phyloP scores from a whole-genome alignment of 2,888 invertebrate species.

The Drosophila heteroneura region DNA sequence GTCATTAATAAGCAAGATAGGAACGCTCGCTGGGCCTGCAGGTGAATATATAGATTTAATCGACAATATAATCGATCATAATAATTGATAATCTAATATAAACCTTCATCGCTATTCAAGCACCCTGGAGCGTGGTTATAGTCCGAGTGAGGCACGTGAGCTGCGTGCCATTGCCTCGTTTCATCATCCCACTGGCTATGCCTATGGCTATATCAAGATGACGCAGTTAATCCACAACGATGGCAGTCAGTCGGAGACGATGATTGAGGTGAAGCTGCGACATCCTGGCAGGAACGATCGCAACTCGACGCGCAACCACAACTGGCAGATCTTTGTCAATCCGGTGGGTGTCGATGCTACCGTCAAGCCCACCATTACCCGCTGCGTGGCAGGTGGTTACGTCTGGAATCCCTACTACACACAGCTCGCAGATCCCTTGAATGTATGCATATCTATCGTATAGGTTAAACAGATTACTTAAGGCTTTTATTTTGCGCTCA shows the following conservation, averaged over 20 bases:
- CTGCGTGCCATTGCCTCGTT: slow-evolving; percentile 95
- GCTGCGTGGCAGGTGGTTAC: slow-evolving; percentile 96
- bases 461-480: not conserved
- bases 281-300: slow-evolving; percentile 94
- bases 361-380: slow-evolving; percentile 91
- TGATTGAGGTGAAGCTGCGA: slow-evolving; percentile 94
- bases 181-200: slow-evolving; percentile 93
- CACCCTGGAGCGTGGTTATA: slow-evolving; percentile 93
- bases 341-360: slow-evolving; percentile 96
- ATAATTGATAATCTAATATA: not conserved
- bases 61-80: not conserved
- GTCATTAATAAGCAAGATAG: slow-evolving; percentile 91
- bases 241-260: slow-evolving; percentile 94
- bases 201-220: slow-evolving; percentile 94
- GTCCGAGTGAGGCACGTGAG: slow-evolving; percentile 94
- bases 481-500: slow-evolving; percentile 80
- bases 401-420: slow-evolving; percentile 96
- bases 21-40: slow-evolving; percentile 91
- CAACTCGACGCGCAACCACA: slow-evolving; percentile 93
- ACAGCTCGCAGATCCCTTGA: slow-evolving; percentile 94
- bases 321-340: slow-evolving; percentile 96
- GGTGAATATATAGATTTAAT: slow-evolving; percentile 25
- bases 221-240: slow-evolving; percentile 95
- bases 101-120: slow-evolving; percentile 83
- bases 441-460: slow-evolving; percentile 87